These are phyloP conservation scores for Thaumetopoea pityocampa DNA, from an alignment of 1,140 invertebrate species.

Conservation along the genomic window DNA sequence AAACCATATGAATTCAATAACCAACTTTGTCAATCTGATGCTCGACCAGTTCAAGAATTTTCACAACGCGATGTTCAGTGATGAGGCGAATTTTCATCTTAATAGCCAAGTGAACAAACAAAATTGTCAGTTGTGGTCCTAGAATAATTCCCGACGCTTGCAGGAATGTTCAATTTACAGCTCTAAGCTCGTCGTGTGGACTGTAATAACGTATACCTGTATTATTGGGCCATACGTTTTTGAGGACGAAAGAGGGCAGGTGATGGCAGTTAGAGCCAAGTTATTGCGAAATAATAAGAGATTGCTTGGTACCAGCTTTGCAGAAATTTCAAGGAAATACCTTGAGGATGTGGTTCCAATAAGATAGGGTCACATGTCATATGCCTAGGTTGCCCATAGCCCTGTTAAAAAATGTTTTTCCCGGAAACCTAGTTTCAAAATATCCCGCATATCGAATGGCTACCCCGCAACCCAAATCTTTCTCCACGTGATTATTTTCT, in stretches of 20 bases:
- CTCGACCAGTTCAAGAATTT: conserved; percentile 17
- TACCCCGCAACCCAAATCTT: neutral
- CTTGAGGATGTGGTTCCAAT: conserved; percentile 33
- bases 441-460: conserved; percentile 19
- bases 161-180: conserved; percentile 17
- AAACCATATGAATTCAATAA: conserved; percentile 13
- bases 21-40: conserved; percentile 19
- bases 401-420: conserved; percentile 20
- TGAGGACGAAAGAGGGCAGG: no score
- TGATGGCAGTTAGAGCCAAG: no score
- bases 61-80: conserved; percentile 18
- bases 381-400: conserved; percentile 27
- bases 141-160: conserved; percentile 13
- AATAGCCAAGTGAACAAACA: conserved; percentile 19
- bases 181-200: no score
- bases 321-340: conserved; percentile 21
- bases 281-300: conserved; percentile 21
- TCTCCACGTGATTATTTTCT: conserved; percentile 37
- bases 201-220: no score
- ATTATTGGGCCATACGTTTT: no score
- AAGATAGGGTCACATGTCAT: conserved; percentile 37
- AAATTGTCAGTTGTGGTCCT: conserved; percentile 22
- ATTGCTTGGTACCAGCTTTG: conserved; percentile 26
- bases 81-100: conserved; percentile 22
- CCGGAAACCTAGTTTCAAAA: conserved; percentile 21